phyloP scores from a whole-genome alignment of 2,797 vertebrate genomes.

The Gymnoscopelus braueri region DNA sequence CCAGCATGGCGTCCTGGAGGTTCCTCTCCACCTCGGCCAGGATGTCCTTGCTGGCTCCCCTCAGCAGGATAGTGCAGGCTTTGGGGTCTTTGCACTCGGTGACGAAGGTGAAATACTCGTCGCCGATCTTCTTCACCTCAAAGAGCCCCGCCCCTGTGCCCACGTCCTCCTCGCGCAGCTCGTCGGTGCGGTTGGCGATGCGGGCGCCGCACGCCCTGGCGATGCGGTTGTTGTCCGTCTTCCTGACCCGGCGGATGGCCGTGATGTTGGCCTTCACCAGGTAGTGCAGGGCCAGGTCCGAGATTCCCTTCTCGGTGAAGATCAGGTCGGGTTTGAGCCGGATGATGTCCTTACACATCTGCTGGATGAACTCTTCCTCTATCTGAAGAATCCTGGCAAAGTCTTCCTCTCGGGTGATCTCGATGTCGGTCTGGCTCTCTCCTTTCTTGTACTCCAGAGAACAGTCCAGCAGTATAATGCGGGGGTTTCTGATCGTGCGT shows the following conservation, averaged over 20 bases:
- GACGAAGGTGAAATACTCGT: slow-evolving; percentile 96
- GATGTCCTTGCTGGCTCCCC: slow-evolving; percentile 96
- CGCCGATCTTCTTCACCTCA: slow-evolving; percentile 96
- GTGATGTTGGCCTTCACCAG: slow-evolving; percentile 95
- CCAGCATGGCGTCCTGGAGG: slow-evolving; percentile 97
- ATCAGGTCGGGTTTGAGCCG: slow-evolving; percentile 92
- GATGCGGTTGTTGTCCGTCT: slow-evolving; percentile 96
- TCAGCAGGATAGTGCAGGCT: slow-evolving; percentile 93
- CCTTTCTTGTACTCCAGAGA: slow-evolving; percentile 98
- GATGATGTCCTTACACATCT: slow-evolving; percentile 94
- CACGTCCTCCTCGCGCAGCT: slow-evolving; percentile 92
- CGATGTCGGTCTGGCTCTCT: slow-evolving; percentile 98
- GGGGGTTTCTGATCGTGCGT: slow-evolving; percentile 88
- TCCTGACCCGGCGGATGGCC: slow-evolving; percentile 92
- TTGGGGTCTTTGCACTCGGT: slow-evolving; percentile 97
- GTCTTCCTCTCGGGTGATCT: slow-evolving; percentile 97
- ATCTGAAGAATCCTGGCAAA: slow-evolving; percentile 94
- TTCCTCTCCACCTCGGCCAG: slow-evolving; percentile 95
- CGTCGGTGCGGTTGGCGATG: slow-evolving; percentile 91
- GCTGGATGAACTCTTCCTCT: slow-evolving; percentile 97
- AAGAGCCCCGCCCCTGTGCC: slow-evolving; percentile 89
- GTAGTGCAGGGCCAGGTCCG: slow-evolving; percentile 96
- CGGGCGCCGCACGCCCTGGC: slow-evolving; percentile 92
- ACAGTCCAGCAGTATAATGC: slow-evolving; percentile 94
- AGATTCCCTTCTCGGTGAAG: slow-evolving; percentile 96